Evolutionary conservation across 2,888 invertebrate species (phyloP), one percentile per base, ranked within the genome.

Genomic region (Dyspetes luteomarginatus): DNA sequence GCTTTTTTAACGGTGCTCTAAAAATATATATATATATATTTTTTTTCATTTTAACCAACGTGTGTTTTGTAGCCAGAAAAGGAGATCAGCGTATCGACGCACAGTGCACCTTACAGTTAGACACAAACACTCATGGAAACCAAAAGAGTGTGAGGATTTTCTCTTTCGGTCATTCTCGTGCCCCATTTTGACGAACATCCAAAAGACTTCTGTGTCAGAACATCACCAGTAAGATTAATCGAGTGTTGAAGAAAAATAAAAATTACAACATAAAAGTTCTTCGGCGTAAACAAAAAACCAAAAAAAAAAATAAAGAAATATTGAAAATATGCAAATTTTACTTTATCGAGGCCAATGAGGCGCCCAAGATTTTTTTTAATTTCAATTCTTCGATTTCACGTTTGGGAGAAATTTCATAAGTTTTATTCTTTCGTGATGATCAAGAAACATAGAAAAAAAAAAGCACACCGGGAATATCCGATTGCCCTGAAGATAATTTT

Each of bases 21-120:
- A 41, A 52, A 45, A 15, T 50, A 9, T 36, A 36, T 7, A 12
- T 12, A 12, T 12, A 12, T 36, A n/a, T 67, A 15, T 67, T 56
- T 45, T 58, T 56, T 28, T 24, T 36, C 22, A 15, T 52, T 62
- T 30, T 43, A 72, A 82, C 80, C 82, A 85, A 83, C 83, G 71
- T 82, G 78, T 77, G 79, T 79, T 82, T 86, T 68, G 45, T 45
- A 48, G 45, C 43, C 55, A 24, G n/a, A 56, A 30, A 48, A 24
- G 50, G 41, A 41, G 52, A 45, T 26, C n/a, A n/a, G n/a, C n/a
- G n/a, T 12, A 5, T 50, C 77, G 71, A 75, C 60, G 71, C 78
- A 78, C 84, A 84, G 88, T 88, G 88, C 88, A 86, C 83, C 74
- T 83, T 82, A 77, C 68, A 85, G 88, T 88, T 88, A 88, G 86